Evolutionary conservation across 2,888 invertebrate genomes (phyloP).

Genomic region (Sinelater perroti): DNA sequence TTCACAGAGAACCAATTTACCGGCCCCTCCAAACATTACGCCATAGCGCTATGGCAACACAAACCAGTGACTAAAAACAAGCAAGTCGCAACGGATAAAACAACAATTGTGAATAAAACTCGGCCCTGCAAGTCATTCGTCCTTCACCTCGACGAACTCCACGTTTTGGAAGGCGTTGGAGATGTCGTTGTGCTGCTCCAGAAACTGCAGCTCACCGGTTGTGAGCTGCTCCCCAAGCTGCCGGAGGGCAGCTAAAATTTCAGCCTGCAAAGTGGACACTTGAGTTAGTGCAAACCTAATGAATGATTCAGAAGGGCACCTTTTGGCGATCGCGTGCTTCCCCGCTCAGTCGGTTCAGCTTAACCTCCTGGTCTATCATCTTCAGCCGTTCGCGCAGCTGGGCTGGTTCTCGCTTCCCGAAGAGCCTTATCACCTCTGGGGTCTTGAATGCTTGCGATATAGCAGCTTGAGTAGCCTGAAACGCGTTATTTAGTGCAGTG

Average conservation of each 20-base stretch:
- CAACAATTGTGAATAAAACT: neutral
- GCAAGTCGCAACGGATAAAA: neutral
- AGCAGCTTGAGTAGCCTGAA: conserved; percentile 77
- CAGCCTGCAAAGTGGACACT: conserved; percentile 60
- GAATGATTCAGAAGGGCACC: conserved; percentile 44
- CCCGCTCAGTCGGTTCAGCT: conserved; percentile 66
- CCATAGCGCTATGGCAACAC: too few relatives aligned
- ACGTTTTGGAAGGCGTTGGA: conserved; percentile 56
- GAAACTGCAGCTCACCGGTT: conserved; percentile 60
- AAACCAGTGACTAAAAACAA: neutral
- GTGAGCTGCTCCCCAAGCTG: conserved; percentile 65
- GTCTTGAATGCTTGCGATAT: conserved; percentile 79
- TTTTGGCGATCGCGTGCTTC: conserved; percentile 65
- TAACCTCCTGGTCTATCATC: conserved; percentile 68
- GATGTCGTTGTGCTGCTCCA: conserved; percentile 61
- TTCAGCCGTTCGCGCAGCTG: conserved; percentile 68
- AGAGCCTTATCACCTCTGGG: conserved; percentile 76
- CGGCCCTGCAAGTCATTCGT: conserved; percentile 37
- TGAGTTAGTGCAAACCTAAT: neutral
- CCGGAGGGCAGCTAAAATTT: conserved; percentile 63
- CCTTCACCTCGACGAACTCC: conserved; percentile 61
- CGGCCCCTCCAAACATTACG: too few relatives aligned
- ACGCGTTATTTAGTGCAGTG: too few relatives aligned
- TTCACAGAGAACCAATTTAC: too few relatives aligned
- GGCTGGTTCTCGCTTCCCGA: conserved; percentile 74